phyloP scores from a whole-genome alignment of 2,797 vertebrate species.

The Cuculus canorus region DNA sequence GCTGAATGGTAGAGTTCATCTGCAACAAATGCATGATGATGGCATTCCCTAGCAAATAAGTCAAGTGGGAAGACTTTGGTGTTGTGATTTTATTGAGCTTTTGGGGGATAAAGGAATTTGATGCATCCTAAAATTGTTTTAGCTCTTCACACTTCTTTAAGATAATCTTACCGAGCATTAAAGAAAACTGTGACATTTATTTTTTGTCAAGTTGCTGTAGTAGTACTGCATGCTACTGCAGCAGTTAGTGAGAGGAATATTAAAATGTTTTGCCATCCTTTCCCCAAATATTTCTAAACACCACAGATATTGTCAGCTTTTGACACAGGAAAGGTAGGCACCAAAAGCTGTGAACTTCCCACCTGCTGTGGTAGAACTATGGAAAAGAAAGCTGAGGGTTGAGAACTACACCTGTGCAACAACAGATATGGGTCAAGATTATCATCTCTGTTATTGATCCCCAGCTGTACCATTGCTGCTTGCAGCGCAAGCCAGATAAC shows the following conservation, averaged over 20 bases:
- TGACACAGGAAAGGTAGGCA: background rate
- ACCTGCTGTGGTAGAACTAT: background rate
- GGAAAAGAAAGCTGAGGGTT: background rate
- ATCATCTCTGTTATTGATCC: background rate
- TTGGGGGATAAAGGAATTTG: background rate
- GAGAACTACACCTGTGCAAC: background rate
- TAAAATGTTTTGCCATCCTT: background rate
- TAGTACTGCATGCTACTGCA: background rate
- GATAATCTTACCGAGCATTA: background rate
- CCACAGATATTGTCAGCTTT: background rate
- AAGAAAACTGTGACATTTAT: background rate
- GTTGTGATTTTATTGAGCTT: background rate
- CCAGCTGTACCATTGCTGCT: background rate
- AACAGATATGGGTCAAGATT: background rate
- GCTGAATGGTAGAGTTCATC: background rate
- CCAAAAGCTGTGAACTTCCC: background rate
- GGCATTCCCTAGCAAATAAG: background rate
- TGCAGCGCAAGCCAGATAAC: background rate
- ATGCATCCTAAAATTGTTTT: background rate
- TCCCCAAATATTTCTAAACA: background rate
- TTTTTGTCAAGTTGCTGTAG: constrained; percentile 1
- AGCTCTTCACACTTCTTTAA: background rate
- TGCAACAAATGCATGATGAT: background rate
- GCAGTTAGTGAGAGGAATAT: background rate
- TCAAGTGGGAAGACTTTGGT: background rate